Conservation (phyloP, 2,113 vertebrate species). For the Hippocampus comes region DNA sequence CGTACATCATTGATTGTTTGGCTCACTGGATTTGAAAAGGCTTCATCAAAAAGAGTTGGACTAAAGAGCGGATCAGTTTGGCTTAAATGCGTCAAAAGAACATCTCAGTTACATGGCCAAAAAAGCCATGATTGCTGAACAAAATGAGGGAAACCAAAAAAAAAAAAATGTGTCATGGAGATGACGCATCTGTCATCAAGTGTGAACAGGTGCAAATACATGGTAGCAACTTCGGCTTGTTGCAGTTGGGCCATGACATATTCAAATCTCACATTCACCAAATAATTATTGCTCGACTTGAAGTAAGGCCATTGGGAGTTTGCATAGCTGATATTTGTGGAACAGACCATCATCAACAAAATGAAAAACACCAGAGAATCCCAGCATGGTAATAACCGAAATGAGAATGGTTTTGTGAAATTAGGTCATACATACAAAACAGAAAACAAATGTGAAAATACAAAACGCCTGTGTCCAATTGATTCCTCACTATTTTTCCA, state of each 20-base stretch:
- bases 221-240: slow-evolving; percentile 35
- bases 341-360: slow-evolving; percentile 29
- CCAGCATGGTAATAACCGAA: slow-evolving; percentile 28
- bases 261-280: slow-evolving; percentile 31
- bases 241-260: slow-evolving; percentile 25
- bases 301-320: slow-evolving; percentile 58
- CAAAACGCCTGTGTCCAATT: slow-evolving; percentile 43
- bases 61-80: slow-evolving; percentile 19
- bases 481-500: slow-evolving; percentile 30
- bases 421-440: slow-evolving; percentile 18
- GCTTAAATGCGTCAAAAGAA: neutral
- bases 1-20: slow-evolving; percentile 22
- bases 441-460: slow-evolving; percentile 2
- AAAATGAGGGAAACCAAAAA: slow-evolving; percentile 15
- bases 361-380: slow-evolving; percentile 35
- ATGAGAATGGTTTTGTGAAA: slow-evolving; percentile 45
- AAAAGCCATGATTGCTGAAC: slow-evolving; percentile 4
- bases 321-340: slow-evolving; percentile 66
- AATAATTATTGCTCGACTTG: slow-evolving; percentile 42
- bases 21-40: slow-evolving; percentile 26
- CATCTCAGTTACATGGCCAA: slow-evolving; percentile 17
- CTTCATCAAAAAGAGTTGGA: slow-evolving; percentile 16
- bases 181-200: neutral
- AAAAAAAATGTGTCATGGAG: neutral
- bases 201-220: slow-evolving; percentile 31